Evolutionary conservation across 2,888 invertebrate genomes (phyloP).

Genomic region (Nomada ruficornis): DNA sequence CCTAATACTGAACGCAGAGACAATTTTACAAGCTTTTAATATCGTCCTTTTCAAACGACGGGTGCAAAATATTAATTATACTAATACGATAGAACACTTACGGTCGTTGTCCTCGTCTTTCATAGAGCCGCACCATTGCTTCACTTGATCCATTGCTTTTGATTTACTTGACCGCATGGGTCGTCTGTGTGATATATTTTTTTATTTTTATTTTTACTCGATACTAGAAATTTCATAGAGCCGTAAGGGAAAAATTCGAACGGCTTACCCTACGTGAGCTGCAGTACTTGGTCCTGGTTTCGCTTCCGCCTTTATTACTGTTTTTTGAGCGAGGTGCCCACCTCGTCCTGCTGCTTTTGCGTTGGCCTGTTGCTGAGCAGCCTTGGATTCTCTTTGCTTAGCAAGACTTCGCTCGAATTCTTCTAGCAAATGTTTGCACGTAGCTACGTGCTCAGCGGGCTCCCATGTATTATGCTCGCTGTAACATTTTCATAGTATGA

Average conservation of each 20-base stretch:
- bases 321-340: slow-evolving; percentile 69
- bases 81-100: slow-evolving; percentile 59
- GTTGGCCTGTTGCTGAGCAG: slow-evolving; percentile 82
- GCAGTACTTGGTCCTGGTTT: slow-evolving; percentile 82
- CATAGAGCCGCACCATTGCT: slow-evolving; percentile 92
- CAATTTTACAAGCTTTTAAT: background rate
- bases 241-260: background rate
- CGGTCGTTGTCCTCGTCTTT: slow-evolving; percentile 85
- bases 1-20: slow-evolving; percentile 72
- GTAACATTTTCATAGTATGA: slow-evolving; percentile 33
- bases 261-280: slow-evolving; percentile 77
- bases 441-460: slow-evolving; percentile 90
- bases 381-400: slow-evolving; percentile 90
- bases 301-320: slow-evolving; percentile 76
- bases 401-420: slow-evolving; percentile 93
- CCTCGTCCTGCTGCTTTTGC: slow-evolving; percentile 68
- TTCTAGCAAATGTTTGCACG: slow-evolving; percentile 91
- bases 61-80: background rate
- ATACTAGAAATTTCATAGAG: slow-evolving; percentile 1
- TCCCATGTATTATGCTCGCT: slow-evolving; percentile 95
- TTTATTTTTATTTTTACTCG: background rate
- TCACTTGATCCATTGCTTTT: slow-evolving; percentile 92
- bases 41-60: background rate
- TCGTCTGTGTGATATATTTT: slow-evolving; percentile 84
- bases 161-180: slow-evolving; percentile 92